Evolutionary conservation across 1,140 invertebrate species (phyloP), one percentile per base, ranked within the genome.

Genomic region (Aporrectodea caliginosa): DNA sequence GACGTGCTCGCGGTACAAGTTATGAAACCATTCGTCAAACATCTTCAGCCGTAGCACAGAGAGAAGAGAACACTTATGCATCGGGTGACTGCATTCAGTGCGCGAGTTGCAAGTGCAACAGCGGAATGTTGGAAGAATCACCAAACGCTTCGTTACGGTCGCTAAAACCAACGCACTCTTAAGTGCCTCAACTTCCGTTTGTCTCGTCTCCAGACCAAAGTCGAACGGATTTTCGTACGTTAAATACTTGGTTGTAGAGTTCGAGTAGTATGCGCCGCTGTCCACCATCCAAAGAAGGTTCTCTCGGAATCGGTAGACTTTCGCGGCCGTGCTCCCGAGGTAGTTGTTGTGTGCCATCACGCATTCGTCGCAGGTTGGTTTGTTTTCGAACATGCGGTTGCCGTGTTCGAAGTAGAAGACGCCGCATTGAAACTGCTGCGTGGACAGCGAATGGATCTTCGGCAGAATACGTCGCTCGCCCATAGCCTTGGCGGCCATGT

Each of bases 331-430:
- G 32, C 58, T 81, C 2, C 76, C 80, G 30, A 81, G 34, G 72
- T 81, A 81, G 72, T 81, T 81, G 58, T 78, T 81, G 77, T 81
- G 80, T 34, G 75, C 68, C 76, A 81, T 81, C 34, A 78, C 73
- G 72, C 80, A 81, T 43, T 78, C 69, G 16, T 73, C 31, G 43
- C 80, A 81, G 14, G 71, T 31, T 22, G 80, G 80, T 22, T 73
- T 35, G 80, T 81, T 81, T 31, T 81, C 35, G 58, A 81, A 81
- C 14, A 35, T n/a, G n/a, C 80, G 32, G 27, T 73, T 16, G 34
- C 71, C 80, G 30, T 81, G 32, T 69, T 81, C 70, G 68, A 81
- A 81, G 58, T 81, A 81, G 35, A 78, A 81, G 27, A 73, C 33
- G 22, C 80, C 80, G 71, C 77, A 78, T 22, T 77, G 74, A 58